Conservation (phyloP, 2,113 vertebrate genomes). For the Gambusia affinis region DNA sequence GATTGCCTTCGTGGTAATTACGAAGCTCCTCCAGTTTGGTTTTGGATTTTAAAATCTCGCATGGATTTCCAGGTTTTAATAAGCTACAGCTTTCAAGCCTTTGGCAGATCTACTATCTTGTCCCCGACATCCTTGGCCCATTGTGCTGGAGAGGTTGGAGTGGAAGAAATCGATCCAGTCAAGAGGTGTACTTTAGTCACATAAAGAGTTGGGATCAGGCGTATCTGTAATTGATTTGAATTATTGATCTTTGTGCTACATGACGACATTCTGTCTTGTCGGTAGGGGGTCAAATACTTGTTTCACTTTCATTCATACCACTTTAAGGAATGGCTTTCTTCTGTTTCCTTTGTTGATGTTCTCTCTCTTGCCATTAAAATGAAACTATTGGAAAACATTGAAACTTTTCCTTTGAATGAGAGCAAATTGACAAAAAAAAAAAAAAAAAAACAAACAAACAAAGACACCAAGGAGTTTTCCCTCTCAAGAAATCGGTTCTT, state of each 20-base stretch:
- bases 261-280: neutral
- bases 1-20: neutral
- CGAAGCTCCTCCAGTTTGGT: neutral
- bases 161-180: neutral
- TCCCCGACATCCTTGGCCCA: neutral
- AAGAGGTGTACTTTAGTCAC: neutral
- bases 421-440: too few relatives aligned
- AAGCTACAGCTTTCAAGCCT: neutral
- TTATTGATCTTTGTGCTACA: neutral
- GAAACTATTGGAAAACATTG: neutral
- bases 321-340: neutral
- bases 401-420: too few relatives aligned
- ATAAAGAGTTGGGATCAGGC: neutral
- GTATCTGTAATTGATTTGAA: neutral
- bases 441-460: too few relatives aligned
- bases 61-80: neutral
- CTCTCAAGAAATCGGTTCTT: too few relatives aligned
- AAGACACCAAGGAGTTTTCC: too few relatives aligned
- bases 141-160: neutral
- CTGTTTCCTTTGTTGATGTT: neutral
- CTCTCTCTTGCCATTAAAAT: neutral
- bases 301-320: neutral
- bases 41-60: neutral
- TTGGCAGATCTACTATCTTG: neutral
- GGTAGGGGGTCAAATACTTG: neutral